Percentiles rank a stretch among this genome's conserved stretches.
Evolutionary conservation across 2,113 vertebrate species (phyloP).

Genomic region (Meleagris gallopavo): DNA sequence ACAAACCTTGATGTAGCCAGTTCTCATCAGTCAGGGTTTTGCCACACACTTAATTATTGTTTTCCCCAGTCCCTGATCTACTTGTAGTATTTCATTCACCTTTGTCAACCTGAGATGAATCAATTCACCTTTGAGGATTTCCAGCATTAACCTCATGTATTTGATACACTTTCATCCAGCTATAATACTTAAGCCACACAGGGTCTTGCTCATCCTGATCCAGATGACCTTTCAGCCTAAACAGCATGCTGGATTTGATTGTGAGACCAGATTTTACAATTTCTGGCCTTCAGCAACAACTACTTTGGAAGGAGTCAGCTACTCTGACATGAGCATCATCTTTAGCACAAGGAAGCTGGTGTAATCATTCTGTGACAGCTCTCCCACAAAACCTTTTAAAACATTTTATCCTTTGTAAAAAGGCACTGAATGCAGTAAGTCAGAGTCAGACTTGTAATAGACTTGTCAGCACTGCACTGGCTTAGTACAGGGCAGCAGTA

Average conservation of each 20-base stretch:
- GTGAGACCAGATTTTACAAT: neutral
- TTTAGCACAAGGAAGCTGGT: conserved; percentile 5
- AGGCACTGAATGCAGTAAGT: neutral
- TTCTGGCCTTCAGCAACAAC: neutral
- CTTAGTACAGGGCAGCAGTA: neutral
- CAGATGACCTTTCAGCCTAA: neutral
- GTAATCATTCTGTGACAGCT: neutral
- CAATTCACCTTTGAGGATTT: neutral
- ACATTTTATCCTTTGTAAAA: neutral
- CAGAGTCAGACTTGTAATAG: neutral
- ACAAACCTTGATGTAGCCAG: neutral
- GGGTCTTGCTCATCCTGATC: neutral
- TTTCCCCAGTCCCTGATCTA: neutral
- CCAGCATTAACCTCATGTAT: neutral
- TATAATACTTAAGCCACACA: neutral
- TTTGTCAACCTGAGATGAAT: neutral
- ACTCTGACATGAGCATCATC: neutral
- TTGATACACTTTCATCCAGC: neutral
- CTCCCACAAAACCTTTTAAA: neutral
- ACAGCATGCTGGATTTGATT: neutral
- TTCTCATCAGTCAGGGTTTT: neutral
- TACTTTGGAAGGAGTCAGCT: neutral
- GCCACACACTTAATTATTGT: neutral
- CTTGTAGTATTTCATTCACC: neutral
- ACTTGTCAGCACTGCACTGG: neutral